Conservation (phyloP, 2,113 vertebrate genomes). For the Acrocephalus kingi region DNA sequence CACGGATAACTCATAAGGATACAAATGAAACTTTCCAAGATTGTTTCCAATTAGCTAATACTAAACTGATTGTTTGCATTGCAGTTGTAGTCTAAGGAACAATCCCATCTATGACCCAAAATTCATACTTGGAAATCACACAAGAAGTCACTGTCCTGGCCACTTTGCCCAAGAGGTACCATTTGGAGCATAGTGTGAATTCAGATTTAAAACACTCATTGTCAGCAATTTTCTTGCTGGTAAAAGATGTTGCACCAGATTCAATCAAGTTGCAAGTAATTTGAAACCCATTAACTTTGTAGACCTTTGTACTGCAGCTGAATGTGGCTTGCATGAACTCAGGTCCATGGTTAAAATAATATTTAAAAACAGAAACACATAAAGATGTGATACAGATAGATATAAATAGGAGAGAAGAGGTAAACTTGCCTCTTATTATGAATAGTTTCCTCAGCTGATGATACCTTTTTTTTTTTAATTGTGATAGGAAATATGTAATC, state of each 20-base stretch:
- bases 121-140: not conserved
- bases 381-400: not conserved
- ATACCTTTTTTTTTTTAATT: not conserved
- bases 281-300: constrained; percentile 5
- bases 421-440: not conserved
- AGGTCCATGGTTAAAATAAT: not conserved
- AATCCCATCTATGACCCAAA: not conserved
- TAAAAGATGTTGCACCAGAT: not conserved
- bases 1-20: not conserved
- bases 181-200: not conserved
- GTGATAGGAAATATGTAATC: not conserved
- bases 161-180: not conserved
- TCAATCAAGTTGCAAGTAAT: constrained; percentile 19
- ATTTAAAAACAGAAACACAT: not conserved
- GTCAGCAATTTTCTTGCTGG: not conserved
- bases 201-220: not conserved
- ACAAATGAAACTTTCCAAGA: not conserved
- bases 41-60: not conserved
- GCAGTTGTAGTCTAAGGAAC: not conserved
- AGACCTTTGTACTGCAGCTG: not conserved
- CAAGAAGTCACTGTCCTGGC: not conserved
- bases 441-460: not conserved
- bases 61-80: not conserved
- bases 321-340: not conserved
- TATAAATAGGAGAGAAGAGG: not conserved